Percentiles rank a stretch among this genome's conserved stretches.
phyloP scores from a whole-genome alignment of 1,140 invertebrate genomes.

The Colletes gigas region DNA sequence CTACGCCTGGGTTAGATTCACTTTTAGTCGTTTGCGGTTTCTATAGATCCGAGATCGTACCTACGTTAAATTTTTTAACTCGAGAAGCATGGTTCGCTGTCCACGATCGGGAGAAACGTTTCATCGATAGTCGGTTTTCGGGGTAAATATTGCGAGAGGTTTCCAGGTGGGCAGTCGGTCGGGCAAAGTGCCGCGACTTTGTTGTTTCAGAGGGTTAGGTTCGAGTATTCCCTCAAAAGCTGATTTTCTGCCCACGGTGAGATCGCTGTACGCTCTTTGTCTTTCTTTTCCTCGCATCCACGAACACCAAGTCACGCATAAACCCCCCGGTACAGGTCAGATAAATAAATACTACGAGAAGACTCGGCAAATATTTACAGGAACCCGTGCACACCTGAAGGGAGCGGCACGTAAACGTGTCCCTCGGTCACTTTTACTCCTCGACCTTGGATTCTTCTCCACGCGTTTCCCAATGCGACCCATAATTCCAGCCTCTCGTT shows the following conservation, averaged over 20 bases:
- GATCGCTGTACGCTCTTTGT: constrained; percentile 5
- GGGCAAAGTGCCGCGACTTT: constrained; percentile 25
- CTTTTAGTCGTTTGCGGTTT: too few relatives aligned
- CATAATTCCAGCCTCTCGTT: too few relatives aligned
- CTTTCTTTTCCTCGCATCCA: constrained; percentile 12
- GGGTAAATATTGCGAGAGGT: constrained; percentile 16
- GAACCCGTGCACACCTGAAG: constrained; percentile 51
- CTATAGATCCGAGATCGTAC: too few relatives aligned
- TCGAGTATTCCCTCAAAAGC: constrained; percentile 29
- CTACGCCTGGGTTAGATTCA: too few relatives aligned
- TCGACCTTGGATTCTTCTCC: constrained; percentile 36
- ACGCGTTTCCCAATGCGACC: too few relatives aligned
- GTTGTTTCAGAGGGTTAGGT: constrained; percentile 44
- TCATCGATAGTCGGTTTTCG: constrained; percentile 37
- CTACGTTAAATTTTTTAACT: too few relatives aligned
- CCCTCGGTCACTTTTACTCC: constrained; percentile 14
- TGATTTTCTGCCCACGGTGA: constrained; percentile 41
- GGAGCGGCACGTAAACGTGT: constrained; percentile 25
- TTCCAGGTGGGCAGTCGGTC: constrained; percentile 20
- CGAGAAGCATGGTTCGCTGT: too few relatives aligned
- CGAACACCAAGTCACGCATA: constrained; percentile 21
- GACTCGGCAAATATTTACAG: constrained; percentile 61
- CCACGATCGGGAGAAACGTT: not conserved
- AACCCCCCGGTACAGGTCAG: constrained; percentile 39
- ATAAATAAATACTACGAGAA: constrained; percentile 64